Percentiles rank a stretch among this genome's conserved stretches.
Evolutionary conservation across 1,140 invertebrate species (phyloP).

Genomic region (Hypothenemus hampei): DNA sequence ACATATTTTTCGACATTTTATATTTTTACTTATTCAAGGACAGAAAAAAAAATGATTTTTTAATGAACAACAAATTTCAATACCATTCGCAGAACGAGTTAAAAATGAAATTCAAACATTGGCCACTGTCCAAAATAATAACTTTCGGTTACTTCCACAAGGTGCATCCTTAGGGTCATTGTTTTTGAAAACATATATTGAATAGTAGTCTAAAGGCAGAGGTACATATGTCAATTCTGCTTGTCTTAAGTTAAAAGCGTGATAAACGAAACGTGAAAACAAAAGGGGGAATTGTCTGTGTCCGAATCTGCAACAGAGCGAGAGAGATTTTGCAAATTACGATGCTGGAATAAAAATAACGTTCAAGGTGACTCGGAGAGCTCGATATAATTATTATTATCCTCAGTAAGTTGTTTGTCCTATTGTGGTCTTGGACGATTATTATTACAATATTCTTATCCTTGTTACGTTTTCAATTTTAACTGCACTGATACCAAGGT

Average conservation of each 20-base stretch:
- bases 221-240: constrained; percentile 2
- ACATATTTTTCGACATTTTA: too few relatives aligned
- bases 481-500: too few relatives aligned
- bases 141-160: constrained; percentile 13
- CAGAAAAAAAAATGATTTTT: too few relatives aligned
- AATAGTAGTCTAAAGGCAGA: constrained; percentile 8
- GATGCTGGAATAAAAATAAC: constrained; percentile 20
- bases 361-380: constrained; percentile 19
- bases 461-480: constrained; percentile 23
- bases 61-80: too few relatives aligned
- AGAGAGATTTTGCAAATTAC: constrained; percentile 27
- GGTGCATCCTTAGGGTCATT: constrained; percentile 23
- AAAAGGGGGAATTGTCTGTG: not conserved
- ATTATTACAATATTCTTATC: constrained; percentile 21
- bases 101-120: constrained; percentile 14
- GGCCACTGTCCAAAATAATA: constrained; percentile 15
- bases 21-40: too few relatives aligned
- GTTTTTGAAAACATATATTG: constrained; percentile 23
- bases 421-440: constrained; percentile 23
- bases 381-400: constrained; percentile 24
- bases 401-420: constrained; percentile 14
- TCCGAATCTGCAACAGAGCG: constrained; percentile 1
- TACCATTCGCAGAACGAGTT: constrained; percentile 7
- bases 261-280: not conserved
- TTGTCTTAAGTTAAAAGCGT: not conserved